Evolutionary conservation across 1,140 invertebrate genomes (phyloP), one percentile per base, ranked within the genome.

Genomic region (Monomorium pharaonis): DNA sequence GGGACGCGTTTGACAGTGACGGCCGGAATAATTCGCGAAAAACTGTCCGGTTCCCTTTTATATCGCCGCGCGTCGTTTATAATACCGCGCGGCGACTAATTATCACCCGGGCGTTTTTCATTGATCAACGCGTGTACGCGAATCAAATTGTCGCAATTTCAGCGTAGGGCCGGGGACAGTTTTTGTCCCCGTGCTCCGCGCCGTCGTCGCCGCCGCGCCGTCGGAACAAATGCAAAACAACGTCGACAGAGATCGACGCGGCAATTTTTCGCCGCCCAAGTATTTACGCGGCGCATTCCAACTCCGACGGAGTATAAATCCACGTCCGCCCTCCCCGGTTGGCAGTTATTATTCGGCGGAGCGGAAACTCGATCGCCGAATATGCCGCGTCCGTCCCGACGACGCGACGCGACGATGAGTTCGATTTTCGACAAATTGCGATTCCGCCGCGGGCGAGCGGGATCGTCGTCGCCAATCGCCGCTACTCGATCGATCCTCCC

Each of bases 141-240:
- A 69, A 83, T 83, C 67, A 44, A 83, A 83, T 74, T 83, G 78
- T 72, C 67, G 51, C 78, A 58, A 60, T 83, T 74, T 72, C 69
- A 21, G 21, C n/a, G n/a, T n/a, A n/a, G 24, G 51, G 42, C 37
- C n/a, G n/a, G n/a, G 51, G n/a, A 24, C 67, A 49, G 51, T 83
- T 83, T 58, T 74, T 18, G 21, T 51, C 27, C 14, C 56, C 72
- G 1, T 10, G 27, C 42, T 3, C 14, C 21, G 21, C 37, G 37
- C 3, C 37, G n/a, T n/a, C n/a, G n/a, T n/a, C n/a, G n/a, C n/a
- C n/a, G n/a, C n/a, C n/a, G n/a, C n/a, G n/a, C n/a, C n/a, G n/a
- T n/a, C n/a, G 49, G 30, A 30, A 62, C 75, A 24, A 58, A 81
- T 80, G 62, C 62, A 69, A 69, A 80, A 67, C 75, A 63, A 42